Evolutionary conservation across 2,113 vertebrate genomes (phyloP).

Genomic region (Thinocorus orbignyianus): DNA sequence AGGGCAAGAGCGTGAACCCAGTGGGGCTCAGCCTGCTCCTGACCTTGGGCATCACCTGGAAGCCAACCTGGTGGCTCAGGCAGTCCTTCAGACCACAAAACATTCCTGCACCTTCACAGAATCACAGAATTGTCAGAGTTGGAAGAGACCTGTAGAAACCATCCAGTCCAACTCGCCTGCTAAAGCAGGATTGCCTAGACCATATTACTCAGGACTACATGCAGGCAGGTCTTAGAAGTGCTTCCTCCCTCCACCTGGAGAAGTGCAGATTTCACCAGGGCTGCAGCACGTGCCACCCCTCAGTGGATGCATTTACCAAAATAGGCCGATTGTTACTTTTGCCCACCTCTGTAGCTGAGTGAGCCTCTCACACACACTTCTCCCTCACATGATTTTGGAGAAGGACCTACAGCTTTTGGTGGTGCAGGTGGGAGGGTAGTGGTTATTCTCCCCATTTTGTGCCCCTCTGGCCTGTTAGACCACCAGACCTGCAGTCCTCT

Average conservation of each 20-base stretch:
- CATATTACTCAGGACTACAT: no score
- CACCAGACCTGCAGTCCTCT: background rate
- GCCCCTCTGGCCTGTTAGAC: background rate
- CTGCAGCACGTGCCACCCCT: background rate
- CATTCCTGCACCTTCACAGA: background rate
- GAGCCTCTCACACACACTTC: rapidly evolving
- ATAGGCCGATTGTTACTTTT: background rate
- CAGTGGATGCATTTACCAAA: background rate
- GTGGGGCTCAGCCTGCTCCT: background rate
- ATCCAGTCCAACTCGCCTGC: no score
- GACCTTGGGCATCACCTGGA: background rate
- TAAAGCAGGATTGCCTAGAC: no score
- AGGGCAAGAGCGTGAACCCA: background rate
- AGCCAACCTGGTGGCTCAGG: background rate
- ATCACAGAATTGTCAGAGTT: no score
- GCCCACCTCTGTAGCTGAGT: background rate
- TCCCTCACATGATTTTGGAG: background rate
- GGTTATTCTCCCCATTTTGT: background rate
- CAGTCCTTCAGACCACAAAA: background rate
- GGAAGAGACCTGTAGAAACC: no score
- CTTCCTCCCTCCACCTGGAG: background rate
- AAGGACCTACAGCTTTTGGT: background rate
- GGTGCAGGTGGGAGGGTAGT: background rate
- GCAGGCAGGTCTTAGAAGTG: background rate
- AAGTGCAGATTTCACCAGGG: background rate